A percentile compares a stretch with the other conserved stretches of the same genome.
These are phyloP conservation scores for Phycodurus eques DNA, from an alignment of 2,113 vertebrate species.

Conservation along the genomic window DNA sequence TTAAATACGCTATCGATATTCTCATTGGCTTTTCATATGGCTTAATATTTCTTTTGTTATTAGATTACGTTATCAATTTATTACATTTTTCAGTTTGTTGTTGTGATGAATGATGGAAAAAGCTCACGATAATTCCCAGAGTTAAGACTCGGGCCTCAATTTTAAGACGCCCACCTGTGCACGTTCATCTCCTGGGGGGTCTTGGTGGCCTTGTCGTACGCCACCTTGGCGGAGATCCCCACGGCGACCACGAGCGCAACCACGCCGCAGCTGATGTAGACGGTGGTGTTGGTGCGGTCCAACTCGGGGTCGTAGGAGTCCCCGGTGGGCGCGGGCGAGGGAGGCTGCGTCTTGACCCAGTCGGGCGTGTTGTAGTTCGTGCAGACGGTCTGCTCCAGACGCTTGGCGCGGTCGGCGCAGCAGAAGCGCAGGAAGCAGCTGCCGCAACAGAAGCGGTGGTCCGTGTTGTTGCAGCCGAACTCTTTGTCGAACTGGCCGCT, in stretches of 20 bases:
- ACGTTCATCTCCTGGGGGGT: slow-evolving; percentile 98
- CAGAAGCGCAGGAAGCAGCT: slow-evolving; percentile 98
- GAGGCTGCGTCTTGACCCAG: slow-evolving; percentile 90
- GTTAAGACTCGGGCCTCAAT: neutral
- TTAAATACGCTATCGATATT: too few species aligned
- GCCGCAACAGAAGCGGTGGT: slow-evolving; percentile 96
- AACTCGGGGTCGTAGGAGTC: slow-evolving; percentile 92
- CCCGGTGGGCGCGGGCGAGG: slow-evolving; percentile 77
- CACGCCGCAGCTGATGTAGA: slow-evolving; percentile 96
- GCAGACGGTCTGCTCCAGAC: slow-evolving; percentile 90
- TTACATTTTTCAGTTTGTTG: neutral
- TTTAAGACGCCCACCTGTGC: slow-evolving; percentile 80
- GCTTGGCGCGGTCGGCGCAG: slow-evolving; percentile 91
- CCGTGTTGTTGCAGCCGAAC: slow-evolving; percentile 97
- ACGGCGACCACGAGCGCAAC: slow-evolving; percentile 90
- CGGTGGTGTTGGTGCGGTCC: slow-evolving; percentile 96
- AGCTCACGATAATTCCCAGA: neutral
- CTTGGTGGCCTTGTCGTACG: slow-evolving; percentile 94
- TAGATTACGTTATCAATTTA: too few species aligned
- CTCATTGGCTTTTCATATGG: too few species aligned
- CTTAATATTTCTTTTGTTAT: too few species aligned
- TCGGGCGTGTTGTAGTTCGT: slow-evolving; percentile 94
- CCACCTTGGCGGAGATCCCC: slow-evolving; percentile 92
- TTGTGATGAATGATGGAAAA: neutral
- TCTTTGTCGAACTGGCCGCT: slow-evolving; percentile 97